Evolutionary conservation across 2,888 invertebrate genomes (phyloP), one percentile per base, ranked within the genome.

Genomic region (Orthosia gothica): DNA sequence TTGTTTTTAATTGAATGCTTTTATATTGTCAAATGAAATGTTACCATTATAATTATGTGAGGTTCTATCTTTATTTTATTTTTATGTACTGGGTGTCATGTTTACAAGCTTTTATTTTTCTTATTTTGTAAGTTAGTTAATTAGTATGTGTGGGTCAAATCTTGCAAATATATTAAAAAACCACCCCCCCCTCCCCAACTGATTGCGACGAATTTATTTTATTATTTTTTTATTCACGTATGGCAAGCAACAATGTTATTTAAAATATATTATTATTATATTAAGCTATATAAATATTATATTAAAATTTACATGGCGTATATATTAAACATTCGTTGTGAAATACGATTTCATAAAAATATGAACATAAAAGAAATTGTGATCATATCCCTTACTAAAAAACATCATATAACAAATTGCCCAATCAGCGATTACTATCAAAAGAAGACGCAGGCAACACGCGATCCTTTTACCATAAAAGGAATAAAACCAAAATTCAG

Each of bases 401-500:
- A 47, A 65, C 55, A 62, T 68, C n/a, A 20, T 49, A 32, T 70
- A n/a, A 70, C 70, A 81, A 63, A 74, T 66, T 18, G 72, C 26
- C 69, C 74, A 71, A 82, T 82, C 74, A 69, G 55, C 20, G 61
- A 74, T 82, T 23, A 63, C 26, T 71, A 82, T 78, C 71, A 49
- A 18, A 67, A 58, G 20, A 70, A 50, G 55, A 32, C 11, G 40
- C 76, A 71, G 57, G 70, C 75, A 82, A 78, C 85, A 85, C 84
- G 84, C 82, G 55, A 84, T 50, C 73, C 64, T 62, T 74, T 67
- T 65, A 70, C 49, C 20, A 73, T 69, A 70, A 70, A 72, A 57
- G 59, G 47, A 63, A 74, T 64, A 65, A 71, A 76, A 74, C 73
- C 90, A 88, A 87, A 90, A 92, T 92, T 91, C 89, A 82, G 90